Evolutionary conservation across 1,140 invertebrate genomes (phyloP), one percentile per base, ranked within the genome.

Genomic region (Calephelis nemesis): DNA sequence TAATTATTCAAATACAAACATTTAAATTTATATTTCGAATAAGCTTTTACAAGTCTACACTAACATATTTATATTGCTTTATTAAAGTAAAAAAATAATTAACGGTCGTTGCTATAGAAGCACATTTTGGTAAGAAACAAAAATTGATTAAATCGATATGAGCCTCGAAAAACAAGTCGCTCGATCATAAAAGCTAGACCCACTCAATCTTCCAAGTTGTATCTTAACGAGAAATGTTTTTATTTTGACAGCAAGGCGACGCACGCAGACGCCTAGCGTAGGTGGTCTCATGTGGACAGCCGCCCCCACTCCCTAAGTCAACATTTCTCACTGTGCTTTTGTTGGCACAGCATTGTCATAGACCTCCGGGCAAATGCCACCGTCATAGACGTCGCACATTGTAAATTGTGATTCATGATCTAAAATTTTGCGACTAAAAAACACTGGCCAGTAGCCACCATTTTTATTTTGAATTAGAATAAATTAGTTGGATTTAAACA

Each of bases 281-380:
- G 75, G 81, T 81, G 79, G 81, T 78, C 81, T 69, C 68, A 62
- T 76, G 73, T 74, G 69, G 74, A 64, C 65, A 67, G 65, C 52
- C 69, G 68, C 68, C 68, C 71, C 69, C 52, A 66, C 70, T 75
- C 62, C 74, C 75, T 77, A 77, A 81, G 81, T 82, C 74, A 83
- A 83, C 81, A 83, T 74, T 72, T 74, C 76, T 78, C 74, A 74
- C 78, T 81, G 79, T 69, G 78, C 79, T 68, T 79, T 83, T 83
- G 77, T 82, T 82, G 77, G 76, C 76, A 66, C 71, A 74, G 68
- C 66, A 82, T 82, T 83, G 78, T 81, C 71, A 71, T 69, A 67
- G 75, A 78, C 77, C 79, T 76, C 74, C 73, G 62, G 65, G 49
- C 62, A 42, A 65, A 30, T 58, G 69, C 74, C 76, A 74, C 75